Evolutionary conservation across 2,888 invertebrate genomes (phyloP), one percentile per base, ranked within the genome.

Genomic region (Microplitis deprimator): DNA sequence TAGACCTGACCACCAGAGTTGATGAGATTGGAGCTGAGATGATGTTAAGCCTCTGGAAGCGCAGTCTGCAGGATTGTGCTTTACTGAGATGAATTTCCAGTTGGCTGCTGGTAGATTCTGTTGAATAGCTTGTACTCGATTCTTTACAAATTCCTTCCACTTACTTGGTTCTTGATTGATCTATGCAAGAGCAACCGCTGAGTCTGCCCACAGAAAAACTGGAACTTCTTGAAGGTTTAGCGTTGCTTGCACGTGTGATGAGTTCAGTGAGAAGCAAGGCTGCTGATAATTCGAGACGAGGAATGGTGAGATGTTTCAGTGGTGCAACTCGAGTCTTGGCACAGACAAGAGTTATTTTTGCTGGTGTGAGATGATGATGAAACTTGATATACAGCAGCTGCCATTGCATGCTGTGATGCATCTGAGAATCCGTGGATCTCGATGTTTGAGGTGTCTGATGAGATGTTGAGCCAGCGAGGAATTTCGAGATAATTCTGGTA

Each of bases 391-490:
- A 29, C 29, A 29, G 29, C 29, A 29, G 29, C 29, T 4, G 29
- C 29, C 4, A 29, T 29, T 0, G 81, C 82, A 6, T 77, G 72
- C 40, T 68, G 69, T 8, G 81, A 83, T 1, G 83, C 83, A 60
- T 83, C 84, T 1, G 79, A 78, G 75, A 83, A 84, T 1, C 83
- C 83, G 41, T 81, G 79, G 16, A 81, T 73, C n/a, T 80, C 73
- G 5, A 41, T 39, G 6, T 16, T 16, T 13, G 39, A 20, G 29
- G 4, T 29, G 1, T 29, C 13, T 70, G 40, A 20, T 29, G 50
- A 40, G 10, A 62, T 69, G 61, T 69, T 39, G 40, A 79, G 50
- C 80, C 79, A 79, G 7, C 80, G 38, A 59, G 79, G 79, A 13
- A n/a, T 13, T 59, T 13, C 0, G 29, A 4, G 4, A 29, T 29